Conservation (phyloP, 2,888 invertebrate genomes). For the Thysanoteuthis rhombus region DNA sequence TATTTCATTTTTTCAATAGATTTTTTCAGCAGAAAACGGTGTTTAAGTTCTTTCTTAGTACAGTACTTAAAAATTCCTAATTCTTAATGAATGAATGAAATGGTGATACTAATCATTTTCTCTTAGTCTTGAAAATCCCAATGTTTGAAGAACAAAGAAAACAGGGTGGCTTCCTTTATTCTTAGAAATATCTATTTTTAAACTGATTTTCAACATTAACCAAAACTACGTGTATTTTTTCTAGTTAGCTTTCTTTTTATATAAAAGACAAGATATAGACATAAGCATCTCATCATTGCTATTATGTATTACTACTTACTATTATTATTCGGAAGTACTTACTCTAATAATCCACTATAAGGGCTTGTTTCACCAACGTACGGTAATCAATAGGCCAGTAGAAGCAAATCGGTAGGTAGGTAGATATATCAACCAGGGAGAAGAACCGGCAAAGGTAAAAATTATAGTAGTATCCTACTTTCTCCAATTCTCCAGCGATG, state of each 20-base stretch:
- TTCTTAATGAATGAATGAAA: not conserved
- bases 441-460: constrained; percentile 1
- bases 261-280: not conserved
- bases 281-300: not conserved
- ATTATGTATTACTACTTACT: not conserved
- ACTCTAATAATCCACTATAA: not conserved
- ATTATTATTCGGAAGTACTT: not conserved
- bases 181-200: not conserved
- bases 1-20: not conserved
- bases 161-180: too few species aligned
- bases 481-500: not conserved
- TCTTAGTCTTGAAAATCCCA: not conserved
- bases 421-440: not conserved
- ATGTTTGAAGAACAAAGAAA: not conserved
- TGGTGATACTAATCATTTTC: not conserved
- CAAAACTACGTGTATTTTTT: too few species aligned
- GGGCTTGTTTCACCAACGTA: not conserved
- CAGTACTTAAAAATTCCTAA: too few species aligned
- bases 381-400: not conserved
- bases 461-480: not conserved
- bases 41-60: not conserved
- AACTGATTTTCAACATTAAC: not conserved
- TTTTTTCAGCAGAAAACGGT: not conserved
- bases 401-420: not conserved
- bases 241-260: not conserved